Base-by-base conservation (phyloP, 1,140 invertebrate genomes). In the Chlorops oryzae region DNA sequence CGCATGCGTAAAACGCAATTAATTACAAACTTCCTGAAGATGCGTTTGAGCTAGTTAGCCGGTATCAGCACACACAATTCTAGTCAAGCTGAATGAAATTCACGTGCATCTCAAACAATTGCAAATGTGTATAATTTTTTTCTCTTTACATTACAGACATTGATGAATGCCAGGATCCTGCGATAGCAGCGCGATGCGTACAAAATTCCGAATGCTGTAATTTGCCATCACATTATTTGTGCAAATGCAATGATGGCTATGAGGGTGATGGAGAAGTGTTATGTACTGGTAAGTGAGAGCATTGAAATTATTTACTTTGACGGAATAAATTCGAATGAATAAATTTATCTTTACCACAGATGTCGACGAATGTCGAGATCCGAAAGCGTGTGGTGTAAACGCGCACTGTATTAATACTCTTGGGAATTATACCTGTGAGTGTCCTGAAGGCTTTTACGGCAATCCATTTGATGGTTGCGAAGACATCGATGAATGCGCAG, bases 191-290 rank as follows among this genome's bases (percentile, higher is more conserved):
- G 24, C 78, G 87, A 61, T 96, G 92, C 74, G 91, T 92, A 28
- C 78, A 84, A 65, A 93, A 96, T 73, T 88, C 92, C 9, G 91
- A 94, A 72, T 96, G 92, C 73, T 95, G 92, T 63, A 96, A 96
- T 78, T 75, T 96, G 56, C 92, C 92, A 23, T 87, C 91, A 49
- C 88, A 93, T 77, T 96, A 91, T 73, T 82, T 92, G 45, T 96
- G 92, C 77, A 93, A 93, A 77, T 96, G 92, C 75, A 85, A 88
- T 60, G 80, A 88, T 25, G 92, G 92, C 41, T 96, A 85, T 61
- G 84, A 87, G 74, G 91, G 90, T 37, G 87, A 93, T 62, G 90
- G 90, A 24, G 89, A 92, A 76, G 82, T 82, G 44, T 79, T 83
- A 65, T 94, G 90, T 74, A 70, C 76, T 75, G 85, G 85, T 87